A percentile compares a stretch with the other conserved stretches of the same genome.
Evolutionary conservation across 2,113 vertebrate genomes (phyloP).

Genomic region (Axis porcinus): DNA sequence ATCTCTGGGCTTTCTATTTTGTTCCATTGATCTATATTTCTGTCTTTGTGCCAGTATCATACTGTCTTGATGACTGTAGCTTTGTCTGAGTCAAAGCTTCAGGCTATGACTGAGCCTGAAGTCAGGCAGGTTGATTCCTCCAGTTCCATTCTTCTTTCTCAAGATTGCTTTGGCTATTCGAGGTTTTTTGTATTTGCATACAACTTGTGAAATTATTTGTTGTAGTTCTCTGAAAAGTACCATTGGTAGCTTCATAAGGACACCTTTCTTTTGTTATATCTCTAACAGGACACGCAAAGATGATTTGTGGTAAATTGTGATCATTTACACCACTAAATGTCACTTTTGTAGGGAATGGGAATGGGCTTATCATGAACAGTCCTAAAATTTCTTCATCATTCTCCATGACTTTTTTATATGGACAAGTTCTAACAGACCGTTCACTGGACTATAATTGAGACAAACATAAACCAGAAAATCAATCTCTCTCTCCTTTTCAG

Average conservation of each 20-base stretch:
- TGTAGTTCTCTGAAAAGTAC: no score
- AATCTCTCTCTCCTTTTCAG: not conserved
- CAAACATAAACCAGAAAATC: not conserved
- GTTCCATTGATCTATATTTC: no score
- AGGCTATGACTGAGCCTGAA: no score
- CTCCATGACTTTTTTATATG: not conserved
- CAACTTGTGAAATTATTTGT: no score
- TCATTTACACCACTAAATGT: not conserved
- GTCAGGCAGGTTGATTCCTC: no score
- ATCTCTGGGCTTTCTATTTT: no score
- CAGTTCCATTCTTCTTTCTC: no score
- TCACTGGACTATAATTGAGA: not conserved
- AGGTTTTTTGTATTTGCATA: no score
- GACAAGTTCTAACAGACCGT: not conserved
- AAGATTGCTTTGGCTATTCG: no score
- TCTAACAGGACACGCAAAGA: not conserved
- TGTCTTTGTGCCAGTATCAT: no score
- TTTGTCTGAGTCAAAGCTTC: no score
- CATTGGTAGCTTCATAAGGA: not conserved
- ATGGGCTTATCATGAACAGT: not conserved
- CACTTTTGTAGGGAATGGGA: not conserved
- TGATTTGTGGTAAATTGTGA: not conserved
- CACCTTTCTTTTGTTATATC: not conserved
- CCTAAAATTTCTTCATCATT: not conserved
- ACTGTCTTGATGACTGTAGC: no score